Evolutionary conservation across 2,797 vertebrate species (phyloP).

Genomic region (Peromyscus nudipes): DNA sequence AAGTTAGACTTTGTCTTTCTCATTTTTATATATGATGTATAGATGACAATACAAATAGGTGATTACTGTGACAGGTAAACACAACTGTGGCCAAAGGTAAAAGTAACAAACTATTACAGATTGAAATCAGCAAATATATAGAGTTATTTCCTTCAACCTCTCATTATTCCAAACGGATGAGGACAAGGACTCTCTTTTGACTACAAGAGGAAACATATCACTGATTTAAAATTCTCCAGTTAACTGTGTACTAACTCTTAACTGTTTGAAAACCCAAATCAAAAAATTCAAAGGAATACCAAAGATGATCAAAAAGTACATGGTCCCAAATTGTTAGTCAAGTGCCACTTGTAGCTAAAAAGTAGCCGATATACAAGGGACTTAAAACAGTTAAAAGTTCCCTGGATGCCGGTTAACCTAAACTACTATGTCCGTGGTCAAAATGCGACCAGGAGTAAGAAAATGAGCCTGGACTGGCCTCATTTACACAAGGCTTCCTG

Average conservation of each 20-base stretch:
- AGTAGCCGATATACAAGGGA: not conserved
- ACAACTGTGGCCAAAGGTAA: not conserved
- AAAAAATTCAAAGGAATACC: conserved; percentile 23
- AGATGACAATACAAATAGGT: conserved; percentile 41
- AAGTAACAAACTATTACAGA: not conserved
- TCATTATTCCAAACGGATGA: not conserved
- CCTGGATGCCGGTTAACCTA: not conserved
- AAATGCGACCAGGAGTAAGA: not conserved
- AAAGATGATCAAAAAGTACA: not conserved
- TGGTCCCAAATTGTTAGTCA: not conserved
- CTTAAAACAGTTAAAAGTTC: not conserved
- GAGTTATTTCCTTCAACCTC: not conserved
- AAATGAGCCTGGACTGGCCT: not conserved
- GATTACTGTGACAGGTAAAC: not conserved
- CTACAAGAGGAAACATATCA: not conserved
- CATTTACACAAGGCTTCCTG: not conserved
- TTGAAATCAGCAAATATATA: not conserved
- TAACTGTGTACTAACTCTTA: not conserved
- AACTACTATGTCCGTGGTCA: not conserved
- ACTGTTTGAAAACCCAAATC: not conserved
- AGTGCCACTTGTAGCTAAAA: not conserved
- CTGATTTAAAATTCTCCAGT: not conserved
- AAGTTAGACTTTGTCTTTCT: not conserved
- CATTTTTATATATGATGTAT: not conserved
- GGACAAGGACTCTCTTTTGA: not conserved